Conservation (phyloP, 2,797 vertebrate genomes). For the Thamnophis elegans region DNA sequence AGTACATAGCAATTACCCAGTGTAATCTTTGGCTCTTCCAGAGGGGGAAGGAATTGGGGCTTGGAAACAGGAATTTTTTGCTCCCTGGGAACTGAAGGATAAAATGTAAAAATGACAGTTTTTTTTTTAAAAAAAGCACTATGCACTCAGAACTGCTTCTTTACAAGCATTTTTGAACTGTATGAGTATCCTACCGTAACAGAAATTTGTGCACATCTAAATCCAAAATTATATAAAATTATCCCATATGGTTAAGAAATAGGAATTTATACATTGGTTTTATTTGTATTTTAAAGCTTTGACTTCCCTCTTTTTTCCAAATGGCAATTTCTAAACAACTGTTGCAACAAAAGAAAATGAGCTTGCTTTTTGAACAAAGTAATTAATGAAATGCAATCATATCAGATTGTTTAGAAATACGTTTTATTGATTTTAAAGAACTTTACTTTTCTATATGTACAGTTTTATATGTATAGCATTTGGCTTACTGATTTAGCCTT, state of each 20-base stretch:
- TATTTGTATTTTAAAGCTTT: background rate
- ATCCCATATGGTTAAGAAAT: background rate
- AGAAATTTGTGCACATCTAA: background rate
- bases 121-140: background rate
- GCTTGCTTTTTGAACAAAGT: background rate
- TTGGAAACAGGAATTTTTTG: slow-evolving; percentile 54
- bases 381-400: background rate
- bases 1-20: slow-evolving; percentile 44
- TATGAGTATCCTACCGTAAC: background rate
- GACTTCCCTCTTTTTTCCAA: background rate
- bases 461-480: background rate
- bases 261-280: background rate
- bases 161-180: background rate
- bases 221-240: background rate
- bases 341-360: background rate
- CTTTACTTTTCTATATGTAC: background rate
- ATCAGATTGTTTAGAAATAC: background rate
- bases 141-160: background rate
- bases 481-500: background rate
- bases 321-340: background rate
- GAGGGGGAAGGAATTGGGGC: slow-evolving; percentile 46
- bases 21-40: slow-evolving; percentile 50
- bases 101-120: slow-evolving; percentile 25
- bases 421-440: background rate
- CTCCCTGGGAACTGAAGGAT: slow-evolving; percentile 55